These are phyloP conservation scores for Tachina lurida DNA, from an alignment of 2,888 invertebrate species.

Conservation along the genomic window DNA sequence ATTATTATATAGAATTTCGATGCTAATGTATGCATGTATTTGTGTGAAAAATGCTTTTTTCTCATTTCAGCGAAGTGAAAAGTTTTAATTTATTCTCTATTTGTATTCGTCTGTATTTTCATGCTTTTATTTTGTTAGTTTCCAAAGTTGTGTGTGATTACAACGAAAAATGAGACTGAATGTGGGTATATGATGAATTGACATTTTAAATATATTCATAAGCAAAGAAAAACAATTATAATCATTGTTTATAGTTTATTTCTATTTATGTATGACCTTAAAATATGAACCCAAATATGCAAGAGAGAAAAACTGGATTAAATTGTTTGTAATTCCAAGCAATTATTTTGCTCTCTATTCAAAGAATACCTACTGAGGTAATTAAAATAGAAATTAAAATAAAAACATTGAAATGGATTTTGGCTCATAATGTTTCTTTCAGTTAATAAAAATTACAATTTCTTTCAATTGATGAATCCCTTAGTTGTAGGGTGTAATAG, in stretches of 20 bases:
- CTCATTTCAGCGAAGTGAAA: too few relatives aligned
- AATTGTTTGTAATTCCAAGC: neutral
- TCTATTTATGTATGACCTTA: neutral
- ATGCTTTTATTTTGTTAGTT: too few relatives aligned
- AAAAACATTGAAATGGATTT: neutral
- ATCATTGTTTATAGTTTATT: conserved; percentile 8
- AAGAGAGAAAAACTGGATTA: neutral
- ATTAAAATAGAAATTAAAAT: neutral
- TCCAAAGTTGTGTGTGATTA: neutral
- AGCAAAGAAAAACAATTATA: neutral
- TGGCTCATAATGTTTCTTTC: neutral
- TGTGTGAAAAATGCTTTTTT: too few relatives aligned
- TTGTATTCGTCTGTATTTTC: too few relatives aligned
- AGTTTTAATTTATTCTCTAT: too few relatives aligned
- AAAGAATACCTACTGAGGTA: neutral
- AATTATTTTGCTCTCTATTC: neutral
- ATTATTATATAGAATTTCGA: too few relatives aligned
- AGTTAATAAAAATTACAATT: neutral
- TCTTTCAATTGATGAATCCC: too few relatives aligned
- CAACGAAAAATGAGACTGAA: neutral
- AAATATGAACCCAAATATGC: neutral
- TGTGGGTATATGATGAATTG: neutral
- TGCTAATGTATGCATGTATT: too few relatives aligned
- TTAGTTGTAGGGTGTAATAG: too few relatives aligned
- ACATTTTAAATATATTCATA: neutral